phyloP scores from a whole-genome alignment of 37 sponge, comb jelly and placozoan genomes.

The Cladorhizidae sp. region DNA sequence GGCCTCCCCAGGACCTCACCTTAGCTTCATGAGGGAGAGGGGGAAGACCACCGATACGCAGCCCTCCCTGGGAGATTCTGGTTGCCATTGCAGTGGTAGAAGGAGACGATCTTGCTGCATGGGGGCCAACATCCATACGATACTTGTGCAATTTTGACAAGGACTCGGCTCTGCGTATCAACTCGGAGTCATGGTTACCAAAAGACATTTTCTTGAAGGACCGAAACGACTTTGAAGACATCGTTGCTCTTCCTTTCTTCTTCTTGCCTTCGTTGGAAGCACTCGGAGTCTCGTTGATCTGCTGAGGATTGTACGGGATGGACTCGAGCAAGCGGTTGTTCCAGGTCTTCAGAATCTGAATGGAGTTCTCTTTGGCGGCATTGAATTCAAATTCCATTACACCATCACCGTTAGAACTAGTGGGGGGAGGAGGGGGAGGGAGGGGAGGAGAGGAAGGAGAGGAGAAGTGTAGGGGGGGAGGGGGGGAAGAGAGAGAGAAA shows the following conservation, averaged over 20 bases:
- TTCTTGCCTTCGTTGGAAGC: neutral
- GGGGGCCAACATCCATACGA: neutral
- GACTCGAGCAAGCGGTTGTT: conserved; percentile 40
- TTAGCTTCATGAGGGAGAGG: neutral
- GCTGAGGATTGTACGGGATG: conserved; percentile 14
- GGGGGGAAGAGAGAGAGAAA: neutral
- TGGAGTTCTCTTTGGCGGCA: conserved; percentile 6
- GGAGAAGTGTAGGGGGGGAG: no score
- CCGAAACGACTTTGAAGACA: conserved; percentile 15
- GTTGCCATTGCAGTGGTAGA: neutral
- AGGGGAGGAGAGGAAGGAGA: no score
- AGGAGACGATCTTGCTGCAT: neutral
- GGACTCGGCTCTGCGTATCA: conserved; percentile 7
- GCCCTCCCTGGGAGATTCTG: neutral
- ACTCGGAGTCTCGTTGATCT: conserved; percentile 24
- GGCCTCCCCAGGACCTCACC: neutral
- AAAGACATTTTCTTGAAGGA: neutral
- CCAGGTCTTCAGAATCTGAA: conserved; percentile 39
- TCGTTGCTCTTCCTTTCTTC: neutral
- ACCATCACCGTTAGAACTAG: neutral
- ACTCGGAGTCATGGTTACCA: neutral
- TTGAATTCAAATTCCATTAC: conserved; percentile 55
- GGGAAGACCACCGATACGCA: conserved; percentile 1
- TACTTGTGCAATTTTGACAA: neutral
- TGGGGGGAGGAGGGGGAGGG: neutral